Conservation (phyloP, 1,140 invertebrate species). For the Frieseomelitta varia region DNA sequence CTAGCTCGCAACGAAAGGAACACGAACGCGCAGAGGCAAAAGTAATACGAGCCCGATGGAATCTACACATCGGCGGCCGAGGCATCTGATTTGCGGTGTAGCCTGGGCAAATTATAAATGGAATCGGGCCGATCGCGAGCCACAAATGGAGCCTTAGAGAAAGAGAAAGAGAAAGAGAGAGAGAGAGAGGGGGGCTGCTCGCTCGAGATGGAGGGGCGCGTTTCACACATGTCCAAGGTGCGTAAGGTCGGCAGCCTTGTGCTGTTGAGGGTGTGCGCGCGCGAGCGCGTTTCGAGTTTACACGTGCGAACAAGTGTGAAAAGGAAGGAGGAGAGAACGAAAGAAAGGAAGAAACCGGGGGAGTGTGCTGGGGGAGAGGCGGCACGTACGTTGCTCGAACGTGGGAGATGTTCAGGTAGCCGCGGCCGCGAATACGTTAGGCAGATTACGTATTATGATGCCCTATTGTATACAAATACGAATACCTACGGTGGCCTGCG, state of each 20-base stretch:
- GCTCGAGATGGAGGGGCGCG: slow-evolving; percentile 55
- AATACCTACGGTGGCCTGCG: slow-evolving; percentile 60
- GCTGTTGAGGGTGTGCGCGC: background rate
- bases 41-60: slow-evolving; percentile 29
- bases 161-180: background rate
- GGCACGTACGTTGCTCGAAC: slow-evolving; percentile 61
- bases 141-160: background rate
- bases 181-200: background rate
- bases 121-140: slow-evolving; percentile 43
- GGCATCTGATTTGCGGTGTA: slow-evolving; percentile 28
- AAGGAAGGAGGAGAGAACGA: slow-evolving; percentile 13
- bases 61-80: slow-evolving; percentile 3
- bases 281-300: background rate
- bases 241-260: slow-evolving; percentile 49
- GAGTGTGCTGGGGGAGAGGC: slow-evolving; percentile 44
- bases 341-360: slow-evolving; percentile 21
- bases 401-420: slow-evolving; percentile 74
- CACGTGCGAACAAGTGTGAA: slow-evolving; percentile 63
- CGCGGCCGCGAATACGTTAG: slow-evolving; percentile 70
- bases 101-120: slow-evolving; percentile 35
- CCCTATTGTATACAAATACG: slow-evolving; percentile 80
- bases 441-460: slow-evolving; percentile 79
- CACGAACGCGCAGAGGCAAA: background rate
- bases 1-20: background rate
- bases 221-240: slow-evolving; percentile 64